A percentile compares a stretch with the other conserved stretches of the same genome.
phyloP scores from a whole-genome alignment of 2,797 vertebrate species.

The Pithecia hirsuta region DNA sequence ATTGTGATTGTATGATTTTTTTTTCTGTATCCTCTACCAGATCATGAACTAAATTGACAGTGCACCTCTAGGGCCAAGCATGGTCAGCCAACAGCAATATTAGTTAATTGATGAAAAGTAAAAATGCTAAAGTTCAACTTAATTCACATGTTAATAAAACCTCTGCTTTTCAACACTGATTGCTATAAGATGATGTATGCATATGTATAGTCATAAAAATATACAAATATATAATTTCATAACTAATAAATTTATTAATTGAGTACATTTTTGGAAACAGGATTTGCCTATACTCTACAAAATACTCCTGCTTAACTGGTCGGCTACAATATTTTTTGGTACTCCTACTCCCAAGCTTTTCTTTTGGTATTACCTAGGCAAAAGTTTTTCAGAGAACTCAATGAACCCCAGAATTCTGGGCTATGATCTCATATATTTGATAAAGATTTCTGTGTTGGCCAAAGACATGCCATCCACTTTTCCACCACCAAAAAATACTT shows the following conservation, averaged over 20 bases:
- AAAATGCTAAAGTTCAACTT: not conserved
- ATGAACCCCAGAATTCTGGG: not conserved
- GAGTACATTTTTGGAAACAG: not conserved
- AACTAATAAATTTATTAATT: not conserved
- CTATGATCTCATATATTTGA: not conserved
- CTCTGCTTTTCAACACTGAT: not conserved
- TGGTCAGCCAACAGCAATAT: not conserved
- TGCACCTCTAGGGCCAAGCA: not conserved
- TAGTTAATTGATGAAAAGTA: slow-evolving; percentile 5
- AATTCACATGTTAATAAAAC: slow-evolving; percentile 23
- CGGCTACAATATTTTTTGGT: not conserved
- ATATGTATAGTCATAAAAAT: not conserved
- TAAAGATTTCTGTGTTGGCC: not conserved
- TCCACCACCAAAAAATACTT: not conserved
- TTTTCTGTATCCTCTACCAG: not conserved
- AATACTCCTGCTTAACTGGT: not conserved
- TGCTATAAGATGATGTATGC: not conserved
- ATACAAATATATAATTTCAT: not conserved
- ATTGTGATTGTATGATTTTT: not conserved
- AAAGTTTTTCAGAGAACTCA: not conserved
- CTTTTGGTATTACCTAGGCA: not conserved
- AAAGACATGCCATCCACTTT: not conserved
- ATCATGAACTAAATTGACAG: slow-evolving; percentile 1
- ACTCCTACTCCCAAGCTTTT: not conserved
- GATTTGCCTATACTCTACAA: not conserved